Base-by-base conservation (phyloP, 2,113 vertebrate species). In the Hippocampus zosterae region DNA sequence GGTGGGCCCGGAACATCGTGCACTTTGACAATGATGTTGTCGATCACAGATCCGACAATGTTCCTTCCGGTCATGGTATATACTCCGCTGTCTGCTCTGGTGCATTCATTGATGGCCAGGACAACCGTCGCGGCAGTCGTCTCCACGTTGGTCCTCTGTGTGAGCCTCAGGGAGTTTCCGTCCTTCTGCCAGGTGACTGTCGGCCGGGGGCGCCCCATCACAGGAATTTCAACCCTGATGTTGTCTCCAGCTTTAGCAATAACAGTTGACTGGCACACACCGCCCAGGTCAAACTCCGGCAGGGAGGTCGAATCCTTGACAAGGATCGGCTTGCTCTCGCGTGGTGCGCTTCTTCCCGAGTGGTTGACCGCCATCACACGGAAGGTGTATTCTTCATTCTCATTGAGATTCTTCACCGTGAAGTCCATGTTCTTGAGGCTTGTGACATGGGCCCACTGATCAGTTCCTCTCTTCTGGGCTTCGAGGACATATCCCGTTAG, bases 401-500 rank as follows among this genome's bases (percentile, higher is more conserved):
- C 96, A 75, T 94, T 98, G 8, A 99, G 92, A 87, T 97, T 97
- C 81, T 92, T 98, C 21, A 94, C 94, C 56, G 92, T 90, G 71
- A 92, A 98, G 71, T 97, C 95, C 84, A 98, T 80, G 0, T 88
- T 81, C 87, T 98, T 99, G 21, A 95, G 92, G 0, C 95, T 96
- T 59, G 94, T 95, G 68, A 99, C 84, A 73, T 98, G 95, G 61
- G 92, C 83, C 97, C 97, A 99, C 69, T 96, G 94, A 82, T 95
- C 95, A 68, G 93, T 93, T 87, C 96, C 96, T 84, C 93, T 98
- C 78, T 95, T 96, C 75, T 96, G 94, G 79, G 96, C 95, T 91
- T 99, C 97, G 81, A 99, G 92, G 52, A 98, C 95, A 70, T 99
- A 99, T 29, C 96, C 97, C 60, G 94, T 95, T 79, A 99, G 93